Evolutionary conservation across 2,888 invertebrate species (phyloP).

Genomic region (Scrobipalpa atriplicella): DNA sequence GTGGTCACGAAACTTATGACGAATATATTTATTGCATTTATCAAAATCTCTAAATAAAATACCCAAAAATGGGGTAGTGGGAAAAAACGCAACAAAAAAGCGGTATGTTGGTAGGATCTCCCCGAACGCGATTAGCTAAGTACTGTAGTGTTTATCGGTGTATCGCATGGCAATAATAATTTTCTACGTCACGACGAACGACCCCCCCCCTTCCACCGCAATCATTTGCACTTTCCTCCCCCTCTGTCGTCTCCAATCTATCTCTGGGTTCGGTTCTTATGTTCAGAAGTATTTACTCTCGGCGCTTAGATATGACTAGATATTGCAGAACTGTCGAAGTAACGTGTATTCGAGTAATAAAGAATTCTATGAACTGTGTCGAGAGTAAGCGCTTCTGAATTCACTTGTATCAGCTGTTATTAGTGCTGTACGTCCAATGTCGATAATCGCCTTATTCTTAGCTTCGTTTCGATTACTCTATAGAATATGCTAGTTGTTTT

Average conservation of each 20-base stretch:
- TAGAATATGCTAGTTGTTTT: conserved; percentile 60
- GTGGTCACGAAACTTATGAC: not conserved
- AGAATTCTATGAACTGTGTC: conserved; percentile 7
- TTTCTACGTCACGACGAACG: conserved; percentile 37
- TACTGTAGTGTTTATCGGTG: conserved; percentile 52
- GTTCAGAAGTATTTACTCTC: not conserved
- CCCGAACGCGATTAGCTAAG: conserved; percentile 38
- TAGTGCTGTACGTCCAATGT: conserved; percentile 41
- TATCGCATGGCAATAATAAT: conserved; percentile 64
- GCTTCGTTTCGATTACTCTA: conserved; percentile 43
- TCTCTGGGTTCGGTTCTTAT: not conserved
- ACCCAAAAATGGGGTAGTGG: no score
- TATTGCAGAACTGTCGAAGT: conserved; percentile 9
- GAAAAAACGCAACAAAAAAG: not conserved
- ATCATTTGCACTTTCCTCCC: not conserved
- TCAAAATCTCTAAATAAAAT: not conserved
- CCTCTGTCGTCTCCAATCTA: not conserved
- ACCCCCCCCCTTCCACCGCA: conserved; percentile 25
- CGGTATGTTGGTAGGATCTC: not conserved
- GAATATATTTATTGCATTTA: not conserved
- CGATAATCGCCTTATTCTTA: conserved; percentile 47
- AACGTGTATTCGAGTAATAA: conserved; percentile 11
- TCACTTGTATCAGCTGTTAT: conserved; percentile 27
- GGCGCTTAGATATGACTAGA: not conserved
- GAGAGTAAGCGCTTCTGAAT: conserved; percentile 13